Conservation (phyloP, 2,113 vertebrate genomes). For the Tauraco erythrolophus region DNA sequence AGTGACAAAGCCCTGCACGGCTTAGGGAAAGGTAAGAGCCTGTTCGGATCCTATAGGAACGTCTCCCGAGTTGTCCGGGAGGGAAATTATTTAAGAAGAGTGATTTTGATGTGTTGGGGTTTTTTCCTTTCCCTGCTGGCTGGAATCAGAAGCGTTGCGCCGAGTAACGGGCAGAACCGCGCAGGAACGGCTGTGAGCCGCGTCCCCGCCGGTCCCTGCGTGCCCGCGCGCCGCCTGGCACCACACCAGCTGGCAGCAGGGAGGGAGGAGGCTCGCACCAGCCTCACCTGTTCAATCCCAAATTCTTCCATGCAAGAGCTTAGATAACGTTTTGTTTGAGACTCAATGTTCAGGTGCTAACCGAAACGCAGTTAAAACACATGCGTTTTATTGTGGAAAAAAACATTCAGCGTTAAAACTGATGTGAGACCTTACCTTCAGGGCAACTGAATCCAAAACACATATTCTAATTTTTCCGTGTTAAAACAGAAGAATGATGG, state of each 20-base stretch:
- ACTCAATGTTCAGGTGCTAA: neutral
- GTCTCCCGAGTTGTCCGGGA: neutral
- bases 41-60: fast-evolving
- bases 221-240: no score
- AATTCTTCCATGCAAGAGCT: no score
- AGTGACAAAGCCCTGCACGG: neutral
- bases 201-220: neutral
- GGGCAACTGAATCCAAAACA: neutral
- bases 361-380: neutral
- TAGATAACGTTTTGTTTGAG: neutral
- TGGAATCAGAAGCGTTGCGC: neutral
- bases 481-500: neutral
- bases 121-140: neutral
- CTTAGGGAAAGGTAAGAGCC: neutral
- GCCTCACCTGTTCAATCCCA: neutral
- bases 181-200: fast-evolving
- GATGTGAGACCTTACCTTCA: neutral
- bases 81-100: neutral
- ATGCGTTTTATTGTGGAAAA: fast-evolving
- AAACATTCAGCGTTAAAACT: neutral
- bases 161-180: neutral
- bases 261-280: neutral
- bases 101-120: neutral
- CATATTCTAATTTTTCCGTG: neutral
- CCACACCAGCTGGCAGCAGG: neutral